phyloP scores from a whole-genome alignment of 2,113 vertebrate genomes.

The Siniperca chuatsi region DNA sequence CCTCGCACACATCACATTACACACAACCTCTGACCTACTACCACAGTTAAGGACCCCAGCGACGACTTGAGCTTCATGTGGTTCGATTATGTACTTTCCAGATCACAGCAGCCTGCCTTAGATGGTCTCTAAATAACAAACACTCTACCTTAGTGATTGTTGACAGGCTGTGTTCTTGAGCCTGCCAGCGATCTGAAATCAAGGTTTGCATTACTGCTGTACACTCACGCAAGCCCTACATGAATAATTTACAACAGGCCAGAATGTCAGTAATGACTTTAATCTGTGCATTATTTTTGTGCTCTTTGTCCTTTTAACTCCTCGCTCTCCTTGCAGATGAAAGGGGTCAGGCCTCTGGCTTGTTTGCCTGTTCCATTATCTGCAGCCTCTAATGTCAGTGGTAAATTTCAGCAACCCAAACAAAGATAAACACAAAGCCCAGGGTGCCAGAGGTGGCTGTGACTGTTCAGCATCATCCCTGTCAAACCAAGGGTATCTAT shows the following conservation, averaged over 20 bases:
- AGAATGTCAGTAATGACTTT: slow-evolving; percentile 79
- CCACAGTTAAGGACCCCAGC: not conserved
- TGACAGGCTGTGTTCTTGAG: slow-evolving; percentile 67
- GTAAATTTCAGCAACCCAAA: slow-evolving; percentile 79
- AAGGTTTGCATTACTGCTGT: slow-evolving; percentile 70
- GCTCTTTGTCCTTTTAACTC: slow-evolving; percentile 77
- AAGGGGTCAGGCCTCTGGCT: slow-evolving; percentile 74
- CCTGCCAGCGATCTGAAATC: slow-evolving; percentile 68
- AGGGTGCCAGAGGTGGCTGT: slow-evolving; percentile 69
- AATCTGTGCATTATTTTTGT: slow-evolving; percentile 77
- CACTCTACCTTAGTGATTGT: slow-evolving; percentile 72
- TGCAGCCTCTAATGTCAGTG: slow-evolving; percentile 75
- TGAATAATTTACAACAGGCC: slow-evolving; percentile 81
- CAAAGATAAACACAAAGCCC: slow-evolving; percentile 77
- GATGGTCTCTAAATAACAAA: slow-evolving; percentile 68
- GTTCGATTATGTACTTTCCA: slow-evolving; percentile 30
- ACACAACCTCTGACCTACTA: slow-evolving; percentile 47
- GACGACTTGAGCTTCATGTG: slow-evolving; percentile 17
- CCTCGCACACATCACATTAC: not conserved
- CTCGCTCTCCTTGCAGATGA: slow-evolving; percentile 71
- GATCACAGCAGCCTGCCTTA: slow-evolving; percentile 35
- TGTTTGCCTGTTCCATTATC: slow-evolving; percentile 79
- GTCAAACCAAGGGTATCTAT: slow-evolving; percentile 79
- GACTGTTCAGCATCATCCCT: slow-evolving; percentile 81
- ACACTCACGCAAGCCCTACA: slow-evolving; percentile 71